Base-by-base conservation (phyloP, 2,113 vertebrate genomes). In the Capricornis sumatraensis region DNA sequence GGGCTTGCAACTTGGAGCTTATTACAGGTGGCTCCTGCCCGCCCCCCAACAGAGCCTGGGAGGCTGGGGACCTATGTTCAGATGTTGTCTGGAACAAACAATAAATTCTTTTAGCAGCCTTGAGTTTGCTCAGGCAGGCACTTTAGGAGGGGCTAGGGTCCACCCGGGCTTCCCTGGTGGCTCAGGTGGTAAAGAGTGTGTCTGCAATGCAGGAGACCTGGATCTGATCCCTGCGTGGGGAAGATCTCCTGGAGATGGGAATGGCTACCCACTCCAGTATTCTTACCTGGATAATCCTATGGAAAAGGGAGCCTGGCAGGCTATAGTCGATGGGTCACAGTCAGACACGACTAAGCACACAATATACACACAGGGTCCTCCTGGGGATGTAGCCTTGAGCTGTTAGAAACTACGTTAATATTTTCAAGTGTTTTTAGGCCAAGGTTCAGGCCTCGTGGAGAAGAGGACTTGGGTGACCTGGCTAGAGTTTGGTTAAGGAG, bases 141-240 rank as follows among this genome's bases (percentile, higher is more conserved):
- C 27, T 92, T 83, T 25, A 53, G 43, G 47, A 25, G 78, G 17
- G 16, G 0, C 40, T 58, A 5, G 9, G 14, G 40, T 74, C 36
- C 36, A 43, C 71, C 1, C 3, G 3, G 19, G 21, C 36, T 43
- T 74, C 36, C 71, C 11, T 25, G 21, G 71, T 43, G 21, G 71
- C 36, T 43, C 71, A 43, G 36, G 21, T 43, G 21, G 36, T 3
- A 25, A 74, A 74, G 36, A 43, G 6, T 43, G 5, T 43, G 10
- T 13, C 71, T 74, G 21, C 36, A 43, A 27, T 15, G 40, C 23
- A 14, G 23, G 23, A 76, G n/a, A 71, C 19, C 67, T 23, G 10
- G 1, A 2, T 76, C 43, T 76, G 71, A 76, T 14, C 6, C 23
- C 71, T 43, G 71, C 0, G 0, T 43, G 0, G 12, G 36, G 71